Evolutionary conservation across 2,888 invertebrate species (phyloP).

Genomic region (Macrophya alboannulata): DNA sequence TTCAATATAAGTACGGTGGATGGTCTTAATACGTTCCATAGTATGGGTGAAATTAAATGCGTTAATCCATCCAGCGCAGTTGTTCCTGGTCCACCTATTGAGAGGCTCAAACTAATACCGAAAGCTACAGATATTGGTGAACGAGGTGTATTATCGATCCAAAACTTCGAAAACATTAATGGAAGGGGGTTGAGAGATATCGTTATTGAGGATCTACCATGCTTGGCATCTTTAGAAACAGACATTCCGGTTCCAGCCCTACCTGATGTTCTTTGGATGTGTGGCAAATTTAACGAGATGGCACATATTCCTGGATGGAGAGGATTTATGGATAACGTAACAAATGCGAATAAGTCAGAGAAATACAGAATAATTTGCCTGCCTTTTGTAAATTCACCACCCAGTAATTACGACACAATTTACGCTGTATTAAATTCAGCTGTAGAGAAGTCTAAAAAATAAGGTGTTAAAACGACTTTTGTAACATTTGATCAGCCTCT

Average conservation of each 20-base stretch:
- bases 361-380: slow-evolving; percentile 27
- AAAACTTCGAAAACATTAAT: slow-evolving; percentile 42
- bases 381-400: slow-evolving; percentile 41
- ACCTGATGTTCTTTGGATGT: slow-evolving; percentile 52
- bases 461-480: slow-evolving; percentile 12
- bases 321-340: slow-evolving; percentile 38
- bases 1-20: slow-evolving; percentile 59
- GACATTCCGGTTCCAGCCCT: neutral
- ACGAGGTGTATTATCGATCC: slow-evolving; percentile 20
- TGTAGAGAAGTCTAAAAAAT: neutral
- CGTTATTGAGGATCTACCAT: slow-evolving; percentile 27
- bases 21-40: slow-evolving; percentile 60
- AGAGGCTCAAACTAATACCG: slow-evolving; percentile 13
- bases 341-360: neutral
- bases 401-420: slow-evolving; percentile 41
- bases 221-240: neutral
- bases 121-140: neutral
- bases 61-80: slow-evolving; percentile 17
- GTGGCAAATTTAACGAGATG: slow-evolving; percentile 12
- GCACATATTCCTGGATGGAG: slow-evolving; percentile 46
- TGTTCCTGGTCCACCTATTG: neutral
- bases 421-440: neutral
- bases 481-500: slow-evolving; percentile 38
- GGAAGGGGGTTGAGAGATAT: slow-evolving; percentile 40
- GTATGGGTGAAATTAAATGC: slow-evolving; percentile 59